Base-by-base conservation (phyloP, 2,797 vertebrate genomes). In the Vultur gryphus region DNA sequence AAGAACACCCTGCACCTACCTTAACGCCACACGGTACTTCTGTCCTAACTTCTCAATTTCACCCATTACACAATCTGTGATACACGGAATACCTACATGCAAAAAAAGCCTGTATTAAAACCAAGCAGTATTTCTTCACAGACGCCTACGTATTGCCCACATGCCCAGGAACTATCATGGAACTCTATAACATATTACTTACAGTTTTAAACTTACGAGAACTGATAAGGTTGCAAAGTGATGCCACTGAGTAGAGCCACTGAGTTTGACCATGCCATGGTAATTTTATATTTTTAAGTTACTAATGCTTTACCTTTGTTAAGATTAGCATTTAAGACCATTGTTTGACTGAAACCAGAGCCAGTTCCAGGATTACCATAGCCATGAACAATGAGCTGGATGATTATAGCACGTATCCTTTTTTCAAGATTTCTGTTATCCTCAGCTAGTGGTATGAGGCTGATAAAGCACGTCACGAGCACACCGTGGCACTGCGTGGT, bases 11-110 rank as follows among this genome's bases (percentile, higher is more conserved):
- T 64, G n/a, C 96, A 98, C 95, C 33, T 96, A 98, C 99, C 99
- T 99, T 91, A 99, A 98, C 1, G 99, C 99, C 16, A 99, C 99
- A 97, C 99, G 98, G 95, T 99, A 99, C 87, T 99, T 99, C 98
- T 99, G 99, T 61, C 99, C 99, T 92, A 99, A 95, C 97, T 99
- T 99, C 97, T 99, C 99, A 25, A 99, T 99, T 98, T 99, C 99
- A 96, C 99, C 99, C 99, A 99, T 99, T 39, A 99, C 99, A 81
- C 99, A 99, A 97, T 99, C 99, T 70, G 99, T 99, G 97, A 99
- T 99, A 91, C 99, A 99, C 7, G 99, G 99, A 94, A 99, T 99
- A 97, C 99, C 99, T 99, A 94, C n/a, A 95, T n/a, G 72, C 65
- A 88, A 65, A 96, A 79, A 21, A 52, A 59, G 23, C 3, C 19